These are phyloP conservation scores for Vimba vimba DNA, from an alignment of 2,113 vertebrate genomes.

Conservation along the genomic window DNA sequence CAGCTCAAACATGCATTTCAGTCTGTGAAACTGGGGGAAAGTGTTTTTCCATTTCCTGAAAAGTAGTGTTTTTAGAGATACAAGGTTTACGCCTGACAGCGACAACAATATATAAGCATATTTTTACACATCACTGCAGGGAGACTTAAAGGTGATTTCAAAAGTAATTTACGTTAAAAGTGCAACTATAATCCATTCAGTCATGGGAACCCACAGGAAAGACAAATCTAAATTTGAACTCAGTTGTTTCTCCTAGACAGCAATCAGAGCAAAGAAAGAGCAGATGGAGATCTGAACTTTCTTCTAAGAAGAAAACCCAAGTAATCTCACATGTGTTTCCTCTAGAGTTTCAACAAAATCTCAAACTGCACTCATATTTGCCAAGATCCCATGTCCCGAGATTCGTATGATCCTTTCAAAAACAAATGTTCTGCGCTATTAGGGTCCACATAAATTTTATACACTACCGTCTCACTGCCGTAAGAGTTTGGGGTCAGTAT, in stretches of 20 bases:
- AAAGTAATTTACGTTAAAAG: background rate
- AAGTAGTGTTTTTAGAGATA: too few relatives aligned
- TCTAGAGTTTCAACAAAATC: background rate
- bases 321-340: background rate
- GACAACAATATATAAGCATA: background rate
- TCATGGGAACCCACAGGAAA: background rate
- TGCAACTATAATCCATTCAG: constrained; percentile 5
- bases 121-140: background rate
- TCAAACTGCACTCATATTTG: background rate
- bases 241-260: background rate
- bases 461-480: too few relatives aligned
- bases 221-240: background rate
- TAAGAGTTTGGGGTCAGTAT: too few relatives aligned
- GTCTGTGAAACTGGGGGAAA: too few relatives aligned
- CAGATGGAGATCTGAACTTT: too few relatives aligned
- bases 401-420: background rate
- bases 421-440: too few relatives aligned
- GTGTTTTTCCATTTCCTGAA: too few relatives aligned
- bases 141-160: background rate
- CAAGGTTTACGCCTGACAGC: too few relatives aligned
- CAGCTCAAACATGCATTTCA: too few relatives aligned
- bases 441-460: too few relatives aligned
- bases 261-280: background rate
- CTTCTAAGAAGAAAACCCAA: background rate
- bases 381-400: background rate